These are phyloP conservation scores for Cremastinae sp. DNA, from an alignment of 2,888 invertebrate genomes.

Conservation along the genomic window DNA sequence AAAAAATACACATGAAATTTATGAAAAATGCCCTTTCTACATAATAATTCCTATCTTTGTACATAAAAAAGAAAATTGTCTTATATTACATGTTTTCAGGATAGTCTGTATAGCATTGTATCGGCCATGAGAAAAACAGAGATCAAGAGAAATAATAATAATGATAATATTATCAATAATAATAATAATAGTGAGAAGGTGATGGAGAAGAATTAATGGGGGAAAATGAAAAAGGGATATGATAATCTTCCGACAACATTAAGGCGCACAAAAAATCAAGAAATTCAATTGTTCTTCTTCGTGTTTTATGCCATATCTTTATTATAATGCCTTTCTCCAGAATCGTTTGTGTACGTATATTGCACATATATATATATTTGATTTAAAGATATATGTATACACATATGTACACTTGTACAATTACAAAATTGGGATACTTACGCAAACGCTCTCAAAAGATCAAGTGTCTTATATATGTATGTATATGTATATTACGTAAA, in stretches of 20 bases:
- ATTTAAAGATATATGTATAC: conserved; percentile 40
- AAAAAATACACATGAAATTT: conserved; percentile 19
- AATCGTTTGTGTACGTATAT: conserved; percentile 54
- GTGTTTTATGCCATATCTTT: conserved; percentile 72
- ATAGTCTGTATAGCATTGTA: conserved; percentile 55
- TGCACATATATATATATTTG: conserved; percentile 40
- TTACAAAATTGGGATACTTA: conserved; percentile 35
- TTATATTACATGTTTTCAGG: conserved; percentile 49
- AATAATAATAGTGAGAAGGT: background rate
- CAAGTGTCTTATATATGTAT: conserved; percentile 43
- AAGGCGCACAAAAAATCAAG: conserved; percentile 71
- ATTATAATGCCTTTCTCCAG: conserved; percentile 62
- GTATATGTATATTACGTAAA: conserved; percentile 35
- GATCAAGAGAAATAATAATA: background rate
- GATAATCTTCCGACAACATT: conserved; percentile 68
- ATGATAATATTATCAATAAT: conserved; percentile 28
- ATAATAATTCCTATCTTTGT: conserved; percentile 54
- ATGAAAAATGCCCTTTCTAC: conserved; percentile 39
- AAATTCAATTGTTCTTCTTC: conserved; percentile 73
- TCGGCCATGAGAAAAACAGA: conserved; percentile 31
- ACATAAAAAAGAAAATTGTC: conserved; percentile 55
- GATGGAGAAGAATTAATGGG: conserved; percentile 39
- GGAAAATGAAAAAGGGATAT: conserved; percentile 53
- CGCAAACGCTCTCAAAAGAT: conserved; percentile 45
- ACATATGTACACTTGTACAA: conserved; percentile 40